Evolutionary conservation across 2,797 vertebrate species (phyloP).

Genomic region (Champsocephalus esox): DNA sequence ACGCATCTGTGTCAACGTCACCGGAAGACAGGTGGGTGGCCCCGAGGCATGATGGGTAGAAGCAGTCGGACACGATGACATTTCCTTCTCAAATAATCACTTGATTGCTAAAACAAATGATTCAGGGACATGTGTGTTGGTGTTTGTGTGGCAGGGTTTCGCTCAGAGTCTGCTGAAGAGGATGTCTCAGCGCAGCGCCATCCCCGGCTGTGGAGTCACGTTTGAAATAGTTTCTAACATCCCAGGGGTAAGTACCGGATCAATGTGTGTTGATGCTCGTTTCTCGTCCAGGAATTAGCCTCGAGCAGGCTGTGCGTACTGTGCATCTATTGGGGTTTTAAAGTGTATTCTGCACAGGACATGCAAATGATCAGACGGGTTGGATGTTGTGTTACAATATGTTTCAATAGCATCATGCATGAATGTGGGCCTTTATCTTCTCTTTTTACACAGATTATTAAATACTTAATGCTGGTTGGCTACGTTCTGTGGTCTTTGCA

Average conservation of each 20-base stretch:
- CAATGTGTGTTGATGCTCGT: neutral
- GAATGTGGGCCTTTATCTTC: neutral
- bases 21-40: slow-evolving; percentile 76
- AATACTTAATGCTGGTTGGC: slow-evolving; percentile 3
- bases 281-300: neutral
- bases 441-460: neutral
- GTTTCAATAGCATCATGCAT: neutral
- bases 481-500: neutral
- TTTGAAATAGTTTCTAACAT: slow-evolving; percentile 98
- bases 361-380: neutral
- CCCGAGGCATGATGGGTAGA: too few species aligned
- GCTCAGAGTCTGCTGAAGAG: slow-evolving; percentile 93
- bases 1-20: slow-evolving; percentile 92
- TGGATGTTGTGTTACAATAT: neutral
- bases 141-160: slow-evolving; percentile 87
- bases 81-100: too few species aligned
- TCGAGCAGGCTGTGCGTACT: neutral
- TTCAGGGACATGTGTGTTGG: neutral
- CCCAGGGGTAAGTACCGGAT: slow-evolving; percentile 87
- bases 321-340: neutral
- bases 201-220: slow-evolving; percentile 93
- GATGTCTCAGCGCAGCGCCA: slow-evolving; percentile 93
- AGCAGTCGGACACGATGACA: neutral
- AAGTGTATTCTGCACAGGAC: neutral
- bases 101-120: neutral